A percentile compares a stretch with the other conserved stretches of the same genome.
Evolutionary conservation across 1,140 invertebrate genomes (phyloP).

Genomic region (Paraescarpia echinospica): DNA sequence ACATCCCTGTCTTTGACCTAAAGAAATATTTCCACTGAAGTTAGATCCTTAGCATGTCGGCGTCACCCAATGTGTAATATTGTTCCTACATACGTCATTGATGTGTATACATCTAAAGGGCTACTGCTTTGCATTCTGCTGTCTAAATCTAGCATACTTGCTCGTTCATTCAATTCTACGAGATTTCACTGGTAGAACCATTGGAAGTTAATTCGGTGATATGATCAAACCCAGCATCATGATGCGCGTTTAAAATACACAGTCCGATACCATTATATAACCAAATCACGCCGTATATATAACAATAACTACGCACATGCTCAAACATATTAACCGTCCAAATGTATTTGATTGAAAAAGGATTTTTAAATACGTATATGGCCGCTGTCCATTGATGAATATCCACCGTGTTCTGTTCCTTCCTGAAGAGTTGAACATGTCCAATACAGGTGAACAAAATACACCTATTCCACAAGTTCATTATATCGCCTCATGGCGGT

Average conservation of each 20-base stretch:
- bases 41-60: not conserved
- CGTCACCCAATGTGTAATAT: not conserved
- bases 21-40: not conserved
- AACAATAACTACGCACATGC: too few relatives aligned
- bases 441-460: too few relatives aligned
- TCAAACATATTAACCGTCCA: too few relatives aligned
- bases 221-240: not conserved
- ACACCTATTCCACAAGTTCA: too few relatives aligned
- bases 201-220: not conserved
- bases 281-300: too few relatives aligned
- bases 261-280: too few relatives aligned
- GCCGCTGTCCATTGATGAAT: too few relatives aligned
- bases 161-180: not conserved
- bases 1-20: not conserved
- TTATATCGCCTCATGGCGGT: too few relatives aligned
- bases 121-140: not conserved
- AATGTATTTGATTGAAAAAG: too few relatives aligned
- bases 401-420: too few relatives aligned
- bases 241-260: not conserved
- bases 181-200: not conserved
- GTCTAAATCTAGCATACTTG: not conserved
- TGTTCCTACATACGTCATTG: not conserved
- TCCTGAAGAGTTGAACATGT: too few relatives aligned
- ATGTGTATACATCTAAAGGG: not conserved
- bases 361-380: too few relatives aligned